phyloP scores from a whole-genome alignment of 2,113 vertebrate species.

The Campylomormyrus tamandua region DNA sequence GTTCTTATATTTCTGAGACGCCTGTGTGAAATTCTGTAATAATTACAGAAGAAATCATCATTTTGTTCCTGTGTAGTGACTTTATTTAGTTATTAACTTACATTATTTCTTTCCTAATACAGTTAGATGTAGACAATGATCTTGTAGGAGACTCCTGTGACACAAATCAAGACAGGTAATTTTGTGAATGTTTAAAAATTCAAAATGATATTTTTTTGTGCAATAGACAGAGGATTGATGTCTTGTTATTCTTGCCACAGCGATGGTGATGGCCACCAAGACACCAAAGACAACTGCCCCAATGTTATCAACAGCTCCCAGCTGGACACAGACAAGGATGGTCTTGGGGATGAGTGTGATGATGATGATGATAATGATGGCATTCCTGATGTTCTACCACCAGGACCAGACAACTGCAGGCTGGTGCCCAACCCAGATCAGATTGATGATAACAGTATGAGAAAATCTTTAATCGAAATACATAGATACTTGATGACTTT shows the following conservation, averaged over 20 bases:
- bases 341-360: conserved; percentile 89
- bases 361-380: conserved; percentile 92
- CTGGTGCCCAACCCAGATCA: conserved; percentile 89
- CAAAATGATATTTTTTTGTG: neutral
- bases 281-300: conserved; percentile 94
- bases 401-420: conserved; percentile 94
- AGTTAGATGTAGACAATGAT: conserved; percentile 93
- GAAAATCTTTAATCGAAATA: neutral
- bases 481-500: neutral
- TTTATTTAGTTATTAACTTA: neutral
- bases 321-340: conserved; percentile 89
- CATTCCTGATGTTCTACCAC: conserved; percentile 79
- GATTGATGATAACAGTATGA: conserved; percentile 84
- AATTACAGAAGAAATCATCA: neutral
- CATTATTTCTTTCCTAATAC: conserved; percentile 43
- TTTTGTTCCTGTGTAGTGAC: neutral
- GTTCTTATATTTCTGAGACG: conserved; percentile 46
- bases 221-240: neutral
- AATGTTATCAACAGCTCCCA: conserved; percentile 89
- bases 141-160: conserved; percentile 96
- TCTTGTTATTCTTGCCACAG: conserved; percentile 48
- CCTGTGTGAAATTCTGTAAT: neutral
- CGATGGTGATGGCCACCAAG: conserved; percentile 93
- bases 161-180: conserved; percentile 96
- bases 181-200: neutral